These are phyloP conservation scores for Melanotaenia pygmaea DNA, from an alignment of 2,797 vertebrate species.

Conservation along the genomic window DNA sequence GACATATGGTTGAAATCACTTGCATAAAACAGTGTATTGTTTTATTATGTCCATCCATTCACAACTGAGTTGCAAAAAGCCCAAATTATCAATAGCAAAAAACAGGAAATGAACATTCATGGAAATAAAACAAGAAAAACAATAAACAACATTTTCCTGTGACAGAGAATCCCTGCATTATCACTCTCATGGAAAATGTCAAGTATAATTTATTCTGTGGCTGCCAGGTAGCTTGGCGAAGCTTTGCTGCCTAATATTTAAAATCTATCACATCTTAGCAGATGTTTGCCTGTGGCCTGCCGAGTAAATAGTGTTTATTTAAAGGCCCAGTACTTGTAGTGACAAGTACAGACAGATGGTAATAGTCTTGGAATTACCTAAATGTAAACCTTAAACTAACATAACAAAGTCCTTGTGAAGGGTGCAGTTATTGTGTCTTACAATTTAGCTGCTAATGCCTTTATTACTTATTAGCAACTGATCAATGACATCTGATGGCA, in stretches of 20 bases:
- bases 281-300: conserved; percentile 76
- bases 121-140: conserved; percentile 38
- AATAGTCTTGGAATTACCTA: conserved; percentile 64
- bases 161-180: conserved; percentile 52
- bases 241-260: conserved; percentile 78
- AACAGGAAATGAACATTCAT: conserved; percentile 19
- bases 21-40: not conserved
- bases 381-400: conserved; percentile 52
- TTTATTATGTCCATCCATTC: conserved; percentile 19
- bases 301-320: conserved; percentile 77
- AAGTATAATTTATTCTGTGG: conserved; percentile 78
- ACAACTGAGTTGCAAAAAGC: conserved; percentile 4
- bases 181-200: conserved; percentile 76
- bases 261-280: conserved; percentile 76
- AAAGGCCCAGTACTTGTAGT: conserved; percentile 64
- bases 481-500: conserved; percentile 38
- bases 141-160: conserved; percentile 47
- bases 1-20: conserved; percentile 26
- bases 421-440: conserved; percentile 28
- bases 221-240: conserved; percentile 73
- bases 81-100: conserved; percentile 2
- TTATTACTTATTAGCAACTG: conserved; percentile 40
- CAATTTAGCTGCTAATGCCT: conserved; percentile 29
- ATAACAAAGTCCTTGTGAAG: conserved; percentile 52
- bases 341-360: conserved; percentile 74